phyloP scores from a whole-genome alignment of 2,888 invertebrate genomes.

The Dicyrtoma fusca region DNA sequence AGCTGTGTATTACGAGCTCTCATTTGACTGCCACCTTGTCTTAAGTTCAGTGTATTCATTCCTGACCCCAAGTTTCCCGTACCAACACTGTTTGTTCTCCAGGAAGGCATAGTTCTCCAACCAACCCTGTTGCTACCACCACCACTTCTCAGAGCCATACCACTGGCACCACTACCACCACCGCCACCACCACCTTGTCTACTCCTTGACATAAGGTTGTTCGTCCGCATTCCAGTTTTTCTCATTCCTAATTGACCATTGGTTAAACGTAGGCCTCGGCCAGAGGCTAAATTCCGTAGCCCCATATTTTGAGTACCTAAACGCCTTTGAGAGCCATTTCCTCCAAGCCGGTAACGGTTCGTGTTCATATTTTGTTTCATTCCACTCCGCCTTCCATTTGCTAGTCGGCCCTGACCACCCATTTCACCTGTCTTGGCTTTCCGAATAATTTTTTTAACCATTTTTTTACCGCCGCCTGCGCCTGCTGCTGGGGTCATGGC shows the following conservation, averaged over 20 bases:
- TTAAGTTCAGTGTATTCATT: neutral
- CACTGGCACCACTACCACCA: neutral
- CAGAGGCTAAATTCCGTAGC: neutral
- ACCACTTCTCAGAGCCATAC: neutral
- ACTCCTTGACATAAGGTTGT: neutral
- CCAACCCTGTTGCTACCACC: neutral
- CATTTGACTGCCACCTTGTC: neutral
- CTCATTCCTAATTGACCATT: neutral
- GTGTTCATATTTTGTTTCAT: neutral
- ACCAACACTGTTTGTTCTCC: neutral
- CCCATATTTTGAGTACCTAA: neutral
- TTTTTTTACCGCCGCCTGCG: slow-evolving; percentile 9
- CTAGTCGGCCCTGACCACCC: no score
- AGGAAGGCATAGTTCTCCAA: no score
- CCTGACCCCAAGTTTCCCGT: neutral
- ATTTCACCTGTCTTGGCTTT: neutral
- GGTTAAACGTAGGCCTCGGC: neutral
- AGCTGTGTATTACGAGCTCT: neutral
- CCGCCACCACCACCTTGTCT: neutral
- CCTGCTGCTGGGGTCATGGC: neutral
- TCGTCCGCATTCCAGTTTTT: neutral
- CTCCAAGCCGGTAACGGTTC: neutral
- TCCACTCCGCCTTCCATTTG: neutral
- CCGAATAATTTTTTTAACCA: neutral
- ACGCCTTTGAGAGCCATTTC: neutral